Evolutionary conservation across 2,113 vertebrate genomes (phyloP).

Genomic region (Choloepus hoffmanni): DNA sequence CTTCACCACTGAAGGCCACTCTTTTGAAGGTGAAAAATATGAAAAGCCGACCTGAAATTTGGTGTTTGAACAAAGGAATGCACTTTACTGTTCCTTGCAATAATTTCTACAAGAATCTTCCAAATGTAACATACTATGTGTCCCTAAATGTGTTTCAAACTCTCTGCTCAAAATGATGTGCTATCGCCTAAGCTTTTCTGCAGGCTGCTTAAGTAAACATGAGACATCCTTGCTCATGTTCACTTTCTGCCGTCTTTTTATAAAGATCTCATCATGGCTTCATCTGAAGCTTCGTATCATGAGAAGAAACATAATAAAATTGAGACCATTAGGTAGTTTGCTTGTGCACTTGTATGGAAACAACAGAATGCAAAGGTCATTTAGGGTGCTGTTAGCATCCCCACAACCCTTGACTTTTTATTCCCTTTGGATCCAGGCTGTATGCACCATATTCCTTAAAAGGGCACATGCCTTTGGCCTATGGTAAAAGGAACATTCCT

Average conservation of each 20-base stretch:
- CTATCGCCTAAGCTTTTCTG: background rate
- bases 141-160: too few species aligned
- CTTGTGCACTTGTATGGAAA: too few species aligned
- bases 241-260: background rate
- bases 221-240: background rate
- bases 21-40: too few species aligned
- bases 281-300: background rate
- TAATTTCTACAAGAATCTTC: too few species aligned
- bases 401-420: background rate
- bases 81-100: too few species aligned
- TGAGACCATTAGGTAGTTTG: background rate
- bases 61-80: too few species aligned
- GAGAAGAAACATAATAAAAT: background rate
- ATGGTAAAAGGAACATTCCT: too few species aligned
- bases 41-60: too few species aligned
- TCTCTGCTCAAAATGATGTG: background rate
- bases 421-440: background rate
- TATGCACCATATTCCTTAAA: background rate
- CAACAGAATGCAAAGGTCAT: background rate
- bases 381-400: background rate
- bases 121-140: too few species aligned
- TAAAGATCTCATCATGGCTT: background rate
- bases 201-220: background rate
- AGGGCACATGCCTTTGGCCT: too few species aligned
- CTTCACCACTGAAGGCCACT: too few species aligned